phyloP scores from a whole-genome alignment of 1,140 invertebrate genomes.

The Zaprionus lachaisei region DNA sequence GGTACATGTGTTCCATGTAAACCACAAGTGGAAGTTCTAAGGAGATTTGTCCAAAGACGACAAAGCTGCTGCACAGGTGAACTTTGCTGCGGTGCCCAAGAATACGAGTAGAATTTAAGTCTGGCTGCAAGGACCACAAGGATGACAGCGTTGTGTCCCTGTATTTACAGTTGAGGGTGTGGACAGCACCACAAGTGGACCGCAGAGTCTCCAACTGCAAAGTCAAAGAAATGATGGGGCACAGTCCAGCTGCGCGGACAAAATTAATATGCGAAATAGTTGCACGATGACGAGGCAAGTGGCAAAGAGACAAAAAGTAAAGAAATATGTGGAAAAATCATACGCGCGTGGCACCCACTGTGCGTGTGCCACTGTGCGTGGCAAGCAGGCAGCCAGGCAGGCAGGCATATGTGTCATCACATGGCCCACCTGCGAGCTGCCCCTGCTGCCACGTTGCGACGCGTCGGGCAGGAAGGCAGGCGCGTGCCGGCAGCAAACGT shows the following conservation, averaged over 20 bases:
- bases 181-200: slow-evolving; percentile 6
- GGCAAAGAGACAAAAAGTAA: slow-evolving; percentile 11
- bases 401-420: slow-evolving; percentile 24
- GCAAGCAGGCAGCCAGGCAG: not conserved
- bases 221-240: not conserved
- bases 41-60: slow-evolving; percentile 10
- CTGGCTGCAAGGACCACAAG: not conserved
- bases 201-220: not conserved
- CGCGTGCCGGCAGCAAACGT: slow-evolving; percentile 66
- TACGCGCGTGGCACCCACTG: slow-evolving; percentile 10
- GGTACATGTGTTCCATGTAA: not conserved
- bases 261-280: slow-evolving; percentile 73
- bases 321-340: slow-evolving; percentile 56
- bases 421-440: slow-evolving; percentile 12
- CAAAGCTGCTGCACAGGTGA: not conserved
- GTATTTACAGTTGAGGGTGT: slow-evolving; percentile 3
- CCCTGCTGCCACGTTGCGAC: not conserved
- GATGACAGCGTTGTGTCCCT: not conserved
- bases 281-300: slow-evolving; percentile 2
- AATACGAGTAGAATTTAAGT: slow-evolving; percentile 28
- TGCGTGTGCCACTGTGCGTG: not conserved
- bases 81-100: not conserved
- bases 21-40: slow-evolving; percentile 5
- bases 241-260: not conserved
- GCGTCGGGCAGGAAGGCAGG: slow-evolving; percentile 3